Evolutionary conservation across 2,113 vertebrate species (phyloP), one percentile per base, ranked within the genome.

Genomic region (Melanerpes aurifrons): DNA sequence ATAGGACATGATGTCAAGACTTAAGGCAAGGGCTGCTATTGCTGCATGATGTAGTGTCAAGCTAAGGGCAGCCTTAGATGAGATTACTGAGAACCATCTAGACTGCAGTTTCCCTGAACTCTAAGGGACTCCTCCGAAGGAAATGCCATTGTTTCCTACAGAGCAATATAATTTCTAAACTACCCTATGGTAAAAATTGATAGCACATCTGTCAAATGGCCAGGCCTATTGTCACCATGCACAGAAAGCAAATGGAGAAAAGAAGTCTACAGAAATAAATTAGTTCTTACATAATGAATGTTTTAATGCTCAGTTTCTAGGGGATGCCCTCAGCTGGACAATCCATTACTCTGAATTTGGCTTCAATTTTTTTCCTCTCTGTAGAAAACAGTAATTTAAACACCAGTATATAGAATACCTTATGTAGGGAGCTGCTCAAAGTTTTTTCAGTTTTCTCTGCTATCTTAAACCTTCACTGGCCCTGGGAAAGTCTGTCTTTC

Each of bases 191-290:
- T 61, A 57, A 85, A n/a, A 71, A 71, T 63, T 3, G 0, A 63
- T 24, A 78, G 4, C 3, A 45, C 26, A 50, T 12, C 32, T 2
- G 1, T 58, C 50, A 58, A 53, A 32, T 24, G 24, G 37, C 6
- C 10, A 47, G 26, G 13, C 9, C 29, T 28, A 18, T 6, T 37
- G 32, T 1, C 3, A 1, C 7, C 21, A 19, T 28, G 9, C 14
- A 37, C 12, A 32, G 58, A 84, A 78, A 78, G 22, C 16, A 54
- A 82, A 68, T 0, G 0, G n/a, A 71, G 29, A 75, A 43, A 6
- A 4, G 5, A 71, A 5, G 31, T 45, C 31, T 45, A 43, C 18
- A 81, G 29, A 91, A 82, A 64, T 29, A 50, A 71, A 32, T 79
- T 31, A 12, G 29, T 47, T 83, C 26, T 72, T 73, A 25, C 7